Percentiles rank a stretch among this genome's conserved stretches.
Evolutionary conservation across 2,113 vertebrate genomes (phyloP).

Genomic region (Bubo scandiacus): DNA sequence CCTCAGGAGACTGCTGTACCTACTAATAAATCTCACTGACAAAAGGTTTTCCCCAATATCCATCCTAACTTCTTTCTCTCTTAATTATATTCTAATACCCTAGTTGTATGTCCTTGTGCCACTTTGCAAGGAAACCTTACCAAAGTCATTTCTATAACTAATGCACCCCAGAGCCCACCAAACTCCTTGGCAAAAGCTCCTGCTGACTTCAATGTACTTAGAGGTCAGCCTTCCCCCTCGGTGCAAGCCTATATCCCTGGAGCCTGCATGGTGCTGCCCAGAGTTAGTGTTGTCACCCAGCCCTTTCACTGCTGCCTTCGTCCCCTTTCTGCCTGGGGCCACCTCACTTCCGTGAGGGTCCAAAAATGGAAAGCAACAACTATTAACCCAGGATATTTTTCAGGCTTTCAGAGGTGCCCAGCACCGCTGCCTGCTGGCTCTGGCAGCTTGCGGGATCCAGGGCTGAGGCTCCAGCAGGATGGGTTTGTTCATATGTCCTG

Average conservation of each 20-base stretch:
- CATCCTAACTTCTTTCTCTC: constrained; percentile 15
- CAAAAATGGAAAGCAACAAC: not conserved
- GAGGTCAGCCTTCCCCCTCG: not conserved
- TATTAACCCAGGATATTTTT: not conserved
- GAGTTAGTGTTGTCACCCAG: not conserved
- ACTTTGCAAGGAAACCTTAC: constrained; percentile 15
- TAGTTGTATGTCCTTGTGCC: constrained; percentile 48
- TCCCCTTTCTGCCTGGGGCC: not conserved
- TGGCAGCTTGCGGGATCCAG: not conserved
- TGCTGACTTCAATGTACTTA: not conserved
- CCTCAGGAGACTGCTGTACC: not conserved
- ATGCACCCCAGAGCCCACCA: not conserved
- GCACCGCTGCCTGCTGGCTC: not conserved
- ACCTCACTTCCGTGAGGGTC: not conserved
- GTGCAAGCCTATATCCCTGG: not conserved
- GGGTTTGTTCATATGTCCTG: not conserved
- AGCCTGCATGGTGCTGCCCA: not conserved
- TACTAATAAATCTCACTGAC: constrained; percentile 66
- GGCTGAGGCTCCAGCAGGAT: not conserved
- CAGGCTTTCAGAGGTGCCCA: not conserved
- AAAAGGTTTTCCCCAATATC: constrained; percentile 28
- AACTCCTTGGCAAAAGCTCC: not conserved
- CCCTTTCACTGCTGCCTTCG: not conserved
- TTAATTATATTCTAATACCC: constrained; percentile 48
- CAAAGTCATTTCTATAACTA: constrained; percentile 18